A percentile compares a stretch with the other conserved stretches of the same genome.
Evolutionary conservation across 2,797 vertebrate genomes (phyloP).

Genomic region (Clarias laeviceps): DNA sequence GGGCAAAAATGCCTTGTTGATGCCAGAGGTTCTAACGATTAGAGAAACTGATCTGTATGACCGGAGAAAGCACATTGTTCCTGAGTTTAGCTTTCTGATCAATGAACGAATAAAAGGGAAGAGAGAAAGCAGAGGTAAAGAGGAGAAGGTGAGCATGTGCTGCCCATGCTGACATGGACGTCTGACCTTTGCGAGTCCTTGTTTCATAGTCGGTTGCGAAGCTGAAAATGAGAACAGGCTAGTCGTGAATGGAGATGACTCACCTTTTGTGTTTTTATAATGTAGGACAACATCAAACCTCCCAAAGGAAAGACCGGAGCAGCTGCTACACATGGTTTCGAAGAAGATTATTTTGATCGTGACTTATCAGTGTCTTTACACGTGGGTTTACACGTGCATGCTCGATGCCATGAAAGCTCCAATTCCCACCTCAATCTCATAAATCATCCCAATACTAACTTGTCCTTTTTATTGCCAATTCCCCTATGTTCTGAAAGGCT

Average conservation of each 20-base stretch:
- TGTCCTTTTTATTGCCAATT: background rate
- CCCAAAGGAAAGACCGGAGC: slow-evolving; percentile 57
- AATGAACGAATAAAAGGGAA: slow-evolving; percentile 61
- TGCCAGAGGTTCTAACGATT: background rate
- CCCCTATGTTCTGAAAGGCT: background rate
- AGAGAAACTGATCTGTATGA: slow-evolving; percentile 2
- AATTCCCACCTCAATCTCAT: slow-evolving; percentile 1
- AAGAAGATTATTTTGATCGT: slow-evolving; percentile 67
- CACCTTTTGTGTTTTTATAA: slow-evolving; percentile 62
- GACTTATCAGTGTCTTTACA: slow-evolving; percentile 46
- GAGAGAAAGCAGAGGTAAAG: slow-evolving; percentile 57
- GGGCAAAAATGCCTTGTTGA: no score
- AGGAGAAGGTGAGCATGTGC: slow-evolving; percentile 29
- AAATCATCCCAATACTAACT: background rate
- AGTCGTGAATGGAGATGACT: slow-evolving; percentile 11
- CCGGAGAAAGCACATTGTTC: slow-evolving; percentile 39
- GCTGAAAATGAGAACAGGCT: slow-evolving; percentile 72
- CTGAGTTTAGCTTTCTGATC: slow-evolving; percentile 62
- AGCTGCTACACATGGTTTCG: slow-evolving; percentile 61
- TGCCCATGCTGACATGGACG: slow-evolving; percentile 35
- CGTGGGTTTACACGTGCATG: background rate
- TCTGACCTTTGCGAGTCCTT: slow-evolving; percentile 74
- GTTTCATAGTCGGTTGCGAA: slow-evolving; percentile 66
- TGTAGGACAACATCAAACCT: slow-evolving; percentile 65
- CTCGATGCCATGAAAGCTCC: background rate